Evolutionary conservation across 2,113 vertebrate species (phyloP).

Genomic region (Morone chrysops): DNA sequence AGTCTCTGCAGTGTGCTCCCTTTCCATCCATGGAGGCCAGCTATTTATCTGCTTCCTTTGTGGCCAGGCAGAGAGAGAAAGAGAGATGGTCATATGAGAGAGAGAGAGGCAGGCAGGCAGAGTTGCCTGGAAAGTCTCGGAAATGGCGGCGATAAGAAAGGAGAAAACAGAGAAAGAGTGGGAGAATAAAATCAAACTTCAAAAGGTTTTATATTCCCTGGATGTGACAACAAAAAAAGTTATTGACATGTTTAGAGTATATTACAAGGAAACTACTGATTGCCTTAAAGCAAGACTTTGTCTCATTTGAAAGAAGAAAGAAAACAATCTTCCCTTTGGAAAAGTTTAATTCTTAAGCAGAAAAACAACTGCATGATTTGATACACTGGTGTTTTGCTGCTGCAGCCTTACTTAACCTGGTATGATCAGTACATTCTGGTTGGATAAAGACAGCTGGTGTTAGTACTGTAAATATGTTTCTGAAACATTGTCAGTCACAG

Average conservation of each 20-base stretch:
- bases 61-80: conserved; percentile 17
- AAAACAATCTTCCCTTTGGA: neutral
- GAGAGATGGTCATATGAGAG: neutral
- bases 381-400: neutral
- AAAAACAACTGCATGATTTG: neutral
- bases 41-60: conserved; percentile 50
- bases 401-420: too few relatives aligned
- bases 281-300: neutral
- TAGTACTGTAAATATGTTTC: too few relatives aligned
- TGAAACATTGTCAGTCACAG: neutral
- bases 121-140: neutral
- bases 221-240: neutral
- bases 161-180: neutral
- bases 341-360: neutral
- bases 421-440: neutral
- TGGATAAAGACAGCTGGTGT: neutral
- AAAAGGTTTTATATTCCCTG: neutral
- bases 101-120: neutral
- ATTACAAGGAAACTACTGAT: neutral
- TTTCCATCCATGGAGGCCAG: conserved; percentile 36
- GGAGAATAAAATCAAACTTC: neutral
- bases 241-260: neutral
- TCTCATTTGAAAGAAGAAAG: neutral
- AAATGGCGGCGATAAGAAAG: neutral
- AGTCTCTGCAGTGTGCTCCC: conserved; percentile 45